These are phyloP conservation scores for Allobates femoralis DNA, from an alignment of 2,797 vertebrate species.

Conservation along the genomic window DNA sequence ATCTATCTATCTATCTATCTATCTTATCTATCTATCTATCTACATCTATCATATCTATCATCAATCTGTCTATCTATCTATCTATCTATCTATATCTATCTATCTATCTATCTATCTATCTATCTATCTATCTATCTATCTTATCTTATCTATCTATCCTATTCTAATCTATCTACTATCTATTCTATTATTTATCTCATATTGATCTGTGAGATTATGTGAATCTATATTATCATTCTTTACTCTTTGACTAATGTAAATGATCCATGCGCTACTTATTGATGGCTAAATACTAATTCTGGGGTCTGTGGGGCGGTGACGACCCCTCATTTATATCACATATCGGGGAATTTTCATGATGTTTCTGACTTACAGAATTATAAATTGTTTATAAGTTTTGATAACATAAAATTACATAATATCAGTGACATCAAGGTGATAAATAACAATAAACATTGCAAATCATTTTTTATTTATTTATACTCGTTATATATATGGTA, in stretches of 20 bases:
- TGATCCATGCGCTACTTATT: background rate
- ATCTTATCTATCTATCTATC: slow-evolving; percentile 17
- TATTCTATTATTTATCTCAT: too few species aligned
- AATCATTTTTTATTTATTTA: background rate
- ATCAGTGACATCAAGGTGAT: background rate
- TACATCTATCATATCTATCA: background rate
- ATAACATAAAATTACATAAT: background rate
- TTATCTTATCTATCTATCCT: too few species aligned
- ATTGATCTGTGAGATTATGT: too few species aligned
- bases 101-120: background rate
- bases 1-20: background rate
- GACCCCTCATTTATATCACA: background rate
- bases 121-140: slow-evolving; percentile 16
- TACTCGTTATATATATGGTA: background rate
- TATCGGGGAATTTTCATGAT: background rate
- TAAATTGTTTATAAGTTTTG: background rate
- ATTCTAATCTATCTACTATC: too few species aligned
- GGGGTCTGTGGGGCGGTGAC: background rate
- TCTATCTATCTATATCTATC: slow-evolving; percentile 11
- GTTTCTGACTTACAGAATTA: background rate
- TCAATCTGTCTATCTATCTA: slow-evolving; percentile 4
- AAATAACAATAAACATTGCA: background rate
- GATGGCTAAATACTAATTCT: background rate
- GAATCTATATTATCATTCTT: too few species aligned
- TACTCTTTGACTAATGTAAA: background rate